Conservation (phyloP, 2,888 invertebrate genomes). For the Scaptomyza parva region DNA sequence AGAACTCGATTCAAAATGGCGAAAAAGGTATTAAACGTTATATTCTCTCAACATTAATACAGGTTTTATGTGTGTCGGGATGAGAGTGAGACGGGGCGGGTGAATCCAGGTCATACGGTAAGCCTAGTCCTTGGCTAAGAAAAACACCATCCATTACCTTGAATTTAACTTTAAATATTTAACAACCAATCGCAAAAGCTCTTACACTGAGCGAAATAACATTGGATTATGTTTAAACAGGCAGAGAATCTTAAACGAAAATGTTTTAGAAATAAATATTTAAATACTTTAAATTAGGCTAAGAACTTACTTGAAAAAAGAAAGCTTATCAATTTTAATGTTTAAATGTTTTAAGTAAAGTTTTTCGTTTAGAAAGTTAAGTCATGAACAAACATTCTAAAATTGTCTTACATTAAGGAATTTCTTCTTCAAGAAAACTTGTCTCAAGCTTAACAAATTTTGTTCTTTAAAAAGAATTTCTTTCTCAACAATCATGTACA, state of each 20-base stretch:
- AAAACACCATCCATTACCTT: slow-evolving; percentile 1
- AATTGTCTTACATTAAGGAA: neutral
- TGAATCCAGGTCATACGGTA: slow-evolving; percentile 37
- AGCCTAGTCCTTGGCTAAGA: slow-evolving; percentile 4
- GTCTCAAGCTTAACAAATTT: neutral
- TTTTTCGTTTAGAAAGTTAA: too few species aligned
- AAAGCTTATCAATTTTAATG: neutral
- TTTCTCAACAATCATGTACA: too few species aligned
- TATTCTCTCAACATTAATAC: slow-evolving; percentile 42
- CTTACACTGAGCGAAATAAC: slow-evolving; percentile 13
- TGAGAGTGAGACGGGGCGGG: neutral
- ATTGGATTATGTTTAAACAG: neutral
- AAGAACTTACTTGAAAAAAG: neutral
- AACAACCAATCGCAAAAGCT: slow-evolving; percentile 60
- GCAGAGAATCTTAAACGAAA: neutral
- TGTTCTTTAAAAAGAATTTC: neutral
- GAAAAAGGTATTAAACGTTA: slow-evolving; percentile 51
- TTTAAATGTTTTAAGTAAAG: too few species aligned
- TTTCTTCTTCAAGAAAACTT: too few species aligned
- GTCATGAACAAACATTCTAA: too few species aligned
- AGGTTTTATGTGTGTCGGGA: slow-evolving; percentile 46
- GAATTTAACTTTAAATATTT: slow-evolving; percentile 64
- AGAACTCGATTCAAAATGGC: slow-evolving; percentile 54
- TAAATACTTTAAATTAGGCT: neutral
- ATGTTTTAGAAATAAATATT: neutral